These are phyloP conservation scores for Charadrius vociferus DNA, from an alignment of 2,113 vertebrate genomes.

Conservation along the genomic window DNA sequence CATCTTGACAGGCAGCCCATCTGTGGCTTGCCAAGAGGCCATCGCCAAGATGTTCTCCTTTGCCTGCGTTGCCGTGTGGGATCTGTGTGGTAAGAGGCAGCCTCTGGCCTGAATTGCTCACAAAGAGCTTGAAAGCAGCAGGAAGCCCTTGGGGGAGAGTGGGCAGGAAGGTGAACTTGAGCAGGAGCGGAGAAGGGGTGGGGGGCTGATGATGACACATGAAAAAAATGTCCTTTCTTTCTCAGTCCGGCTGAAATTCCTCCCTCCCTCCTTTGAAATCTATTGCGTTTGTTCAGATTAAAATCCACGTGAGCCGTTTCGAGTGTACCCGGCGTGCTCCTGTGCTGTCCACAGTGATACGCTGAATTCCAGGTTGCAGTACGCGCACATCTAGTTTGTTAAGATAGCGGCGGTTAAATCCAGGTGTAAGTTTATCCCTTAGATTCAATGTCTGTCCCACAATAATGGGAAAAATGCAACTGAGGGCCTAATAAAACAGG, in stretches of 20 bases:
- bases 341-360: accelerated
- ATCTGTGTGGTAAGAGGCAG: background rate
- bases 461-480: background rate
- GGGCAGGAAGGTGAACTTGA: background rate
- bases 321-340: background rate
- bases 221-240: background rate
- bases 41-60: background rate
- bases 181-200: background rate
- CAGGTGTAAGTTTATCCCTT: background rate
- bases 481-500: background rate
- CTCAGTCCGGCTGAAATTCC: background rate
- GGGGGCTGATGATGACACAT: background rate
- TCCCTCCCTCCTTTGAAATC: background rate
- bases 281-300: background rate
- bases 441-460: background rate
- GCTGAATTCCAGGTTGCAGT: background rate
- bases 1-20: constrained; percentile 12
- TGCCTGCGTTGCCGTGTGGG: background rate
- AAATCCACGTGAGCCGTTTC: accelerated
- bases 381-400: background rate
- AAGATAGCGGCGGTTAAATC: background rate
- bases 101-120: background rate
- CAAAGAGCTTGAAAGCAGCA: background rate
- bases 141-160: background rate
- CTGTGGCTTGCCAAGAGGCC: background rate